A percentile compares a stretch with the other conserved stretches of the same genome.
Conservation (phyloP, 2,888 invertebrate species). For the Eueremaeus valkanovi region DNA sequence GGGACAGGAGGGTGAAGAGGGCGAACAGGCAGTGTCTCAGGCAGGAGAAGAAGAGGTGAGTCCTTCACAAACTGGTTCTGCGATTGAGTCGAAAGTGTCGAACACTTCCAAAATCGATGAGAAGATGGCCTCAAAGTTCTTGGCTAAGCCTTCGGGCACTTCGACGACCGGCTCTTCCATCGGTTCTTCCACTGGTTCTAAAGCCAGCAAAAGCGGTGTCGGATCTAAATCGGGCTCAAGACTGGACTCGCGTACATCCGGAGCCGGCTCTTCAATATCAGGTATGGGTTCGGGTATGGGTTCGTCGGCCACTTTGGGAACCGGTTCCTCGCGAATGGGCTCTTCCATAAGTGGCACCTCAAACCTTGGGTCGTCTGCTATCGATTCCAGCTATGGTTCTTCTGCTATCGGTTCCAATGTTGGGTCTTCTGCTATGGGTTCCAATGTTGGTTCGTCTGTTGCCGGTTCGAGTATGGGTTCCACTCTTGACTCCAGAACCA, state of each 20-base stretch:
- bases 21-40: not conserved
- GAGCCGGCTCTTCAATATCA: not conserved
- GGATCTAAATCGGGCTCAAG: too few species aligned
- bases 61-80: not conserved
- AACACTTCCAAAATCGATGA: not conserved
- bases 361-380: not conserved
- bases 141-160: not conserved
- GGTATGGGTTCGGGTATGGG: not conserved
- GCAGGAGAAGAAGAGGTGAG: not conserved
- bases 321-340: not conserved
- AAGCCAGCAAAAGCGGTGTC: not conserved
- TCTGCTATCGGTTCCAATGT: not conserved
- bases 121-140: slow-evolving; percentile 3
- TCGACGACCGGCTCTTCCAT: not conserved
- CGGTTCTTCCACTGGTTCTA: not conserved
- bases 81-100: not conserved
- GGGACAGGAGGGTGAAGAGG: not conserved
- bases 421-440: not conserved
- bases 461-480: not conserved
- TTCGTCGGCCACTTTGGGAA: not conserved
- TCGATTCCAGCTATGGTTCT: not conserved
- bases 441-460: not conserved
- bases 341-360: not conserved
- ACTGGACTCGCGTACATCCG: not conserved
- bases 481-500: too few species aligned